Percentiles rank a stretch among this genome's conserved stretches.
Conservation (phyloP, 2,888 invertebrate species). For the Morpho achilles region DNA sequence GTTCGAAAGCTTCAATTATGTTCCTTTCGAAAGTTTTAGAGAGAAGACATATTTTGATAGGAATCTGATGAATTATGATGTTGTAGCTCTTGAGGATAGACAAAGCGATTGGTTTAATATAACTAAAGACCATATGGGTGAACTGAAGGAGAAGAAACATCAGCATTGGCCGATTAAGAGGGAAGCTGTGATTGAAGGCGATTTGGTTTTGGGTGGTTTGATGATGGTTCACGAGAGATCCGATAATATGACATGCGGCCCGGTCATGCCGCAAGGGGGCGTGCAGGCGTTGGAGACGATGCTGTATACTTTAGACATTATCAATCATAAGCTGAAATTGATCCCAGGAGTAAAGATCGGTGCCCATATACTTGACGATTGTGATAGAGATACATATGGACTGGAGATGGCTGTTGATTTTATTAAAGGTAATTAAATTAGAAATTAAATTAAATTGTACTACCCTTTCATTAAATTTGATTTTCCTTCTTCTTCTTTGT, state of each 20-base stretch:
- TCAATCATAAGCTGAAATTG: conserved; percentile 82
- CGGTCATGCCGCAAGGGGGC: conserved; percentile 96
- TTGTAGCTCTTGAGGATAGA: conserved; percentile 38
- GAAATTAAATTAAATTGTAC: not conserved
- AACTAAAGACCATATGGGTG: conserved; percentile 55
- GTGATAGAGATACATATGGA: conserved; percentile 97
- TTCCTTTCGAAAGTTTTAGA: conserved; percentile 39
- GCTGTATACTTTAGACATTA: conserved; percentile 92
- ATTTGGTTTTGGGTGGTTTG: conserved; percentile 92
- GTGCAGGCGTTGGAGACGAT: conserved; percentile 94
- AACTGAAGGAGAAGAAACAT: conserved; percentile 61
- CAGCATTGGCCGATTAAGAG: conserved; percentile 89
- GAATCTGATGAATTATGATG: conserved; percentile 37
- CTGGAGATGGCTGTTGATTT: conserved; percentile 97
- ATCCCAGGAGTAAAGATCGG: conserved; percentile 90
- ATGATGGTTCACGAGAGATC: conserved; percentile 97
- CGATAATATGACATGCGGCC: conserved; percentile 92
- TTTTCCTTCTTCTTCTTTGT: no score
- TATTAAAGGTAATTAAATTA: conserved; percentile 88
- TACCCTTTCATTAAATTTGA: no score
- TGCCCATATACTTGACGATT: conserved; percentile 94
- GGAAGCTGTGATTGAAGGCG: conserved; percentile 92
- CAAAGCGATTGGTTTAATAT: conserved; percentile 56
- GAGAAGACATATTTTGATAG: conserved; percentile 43
- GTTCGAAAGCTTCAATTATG: conserved; percentile 36